Evolutionary conservation across 1,140 invertebrate species (phyloP), one percentile per base, ranked within the genome.

Genomic region (Leptoteleia sp.): DNA sequence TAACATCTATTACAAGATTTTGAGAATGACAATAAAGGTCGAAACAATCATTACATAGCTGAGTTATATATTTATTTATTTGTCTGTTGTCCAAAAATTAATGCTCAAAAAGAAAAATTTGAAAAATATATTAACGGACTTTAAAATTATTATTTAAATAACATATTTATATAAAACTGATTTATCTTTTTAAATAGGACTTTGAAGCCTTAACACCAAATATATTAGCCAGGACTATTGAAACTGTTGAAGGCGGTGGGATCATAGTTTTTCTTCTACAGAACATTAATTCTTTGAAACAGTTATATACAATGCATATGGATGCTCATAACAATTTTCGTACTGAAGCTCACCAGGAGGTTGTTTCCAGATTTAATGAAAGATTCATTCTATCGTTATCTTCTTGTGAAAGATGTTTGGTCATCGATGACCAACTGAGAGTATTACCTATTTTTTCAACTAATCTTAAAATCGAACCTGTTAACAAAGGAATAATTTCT

Each of bases 181-280:
- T 6, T 25, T 25, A 25, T 3, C 22, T 6, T 25, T 25, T 25
- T 25, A 25, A 25, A 3, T 33, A 97, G 94, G 98, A 99, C 90
- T 99, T 99, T 92, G 98, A 99, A 91, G 98, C 98, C 1, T 82
- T 99, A 0, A 99, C 98, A 11, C 99, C 99, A 4, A 99, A 99
- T 89, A 91, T 99, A 37, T 90, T 99, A 83, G 99, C 99, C 0
- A 91, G 98, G 72, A 99, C 98, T 4, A 93, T 99, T 78, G 99
- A 99, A 92, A 99, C 99, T 0, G 96, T 99, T 0, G 97, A 99
- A 92, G 98, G 99, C 55, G 98, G 99, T 64, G 99, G 99, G 11
- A 81, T 99, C 0, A 94, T 99, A 62, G 93, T 99, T 27, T 91
- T 99, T 55, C 88, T 99, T 6, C 89, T 99, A 0, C 93, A 96